These are phyloP conservation scores for Microcaecilia unicolor DNA, from an alignment of 2,797 vertebrate genomes.

Conservation along the genomic window DNA sequence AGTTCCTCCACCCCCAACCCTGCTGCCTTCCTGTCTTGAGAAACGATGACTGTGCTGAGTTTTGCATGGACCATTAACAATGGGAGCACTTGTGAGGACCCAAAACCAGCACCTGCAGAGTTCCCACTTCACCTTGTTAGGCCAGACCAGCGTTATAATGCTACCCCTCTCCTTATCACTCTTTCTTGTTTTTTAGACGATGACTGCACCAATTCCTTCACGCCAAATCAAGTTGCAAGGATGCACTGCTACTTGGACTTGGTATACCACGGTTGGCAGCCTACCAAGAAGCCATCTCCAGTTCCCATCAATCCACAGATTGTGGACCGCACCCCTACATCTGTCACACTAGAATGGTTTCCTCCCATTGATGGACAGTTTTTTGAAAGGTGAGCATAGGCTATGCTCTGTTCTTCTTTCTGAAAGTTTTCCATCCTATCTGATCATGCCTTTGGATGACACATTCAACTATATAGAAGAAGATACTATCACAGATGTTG, in stretches of 20 bases:
- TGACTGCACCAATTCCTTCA: slow-evolving; percentile 93
- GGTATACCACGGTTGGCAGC: slow-evolving; percentile 90
- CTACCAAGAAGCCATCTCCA: slow-evolving; percentile 71
- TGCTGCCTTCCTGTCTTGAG: slow-evolving; percentile 27
- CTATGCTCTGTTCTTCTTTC: background rate
- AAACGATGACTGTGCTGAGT: slow-evolving; percentile 33
- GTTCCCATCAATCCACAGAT: slow-evolving; percentile 84
- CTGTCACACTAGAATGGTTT: slow-evolving; percentile 87
- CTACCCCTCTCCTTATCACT: background rate
- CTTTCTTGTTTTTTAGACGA: slow-evolving; percentile 66
- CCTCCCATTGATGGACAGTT: slow-evolving; percentile 85
- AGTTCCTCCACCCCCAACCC: background rate
- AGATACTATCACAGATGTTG: too few relatives aligned
- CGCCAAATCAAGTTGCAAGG: slow-evolving; percentile 90
- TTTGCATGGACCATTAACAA: slow-evolving; percentile 46
- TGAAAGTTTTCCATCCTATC: background rate
- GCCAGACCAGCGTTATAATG: background rate
- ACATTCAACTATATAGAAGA: too few relatives aligned
- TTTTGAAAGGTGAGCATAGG: slow-evolving; percentile 87
- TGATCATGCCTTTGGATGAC: too few relatives aligned
- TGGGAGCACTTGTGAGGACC: slow-evolving; percentile 14
- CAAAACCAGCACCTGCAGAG: background rate
- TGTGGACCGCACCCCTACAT: slow-evolving; percentile 64
- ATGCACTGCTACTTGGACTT: slow-evolving; percentile 98
- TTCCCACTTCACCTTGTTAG: background rate